Base-by-base conservation (phyloP, 2,797 vertebrate genomes). In the Corythornis leucogaster region DNA sequence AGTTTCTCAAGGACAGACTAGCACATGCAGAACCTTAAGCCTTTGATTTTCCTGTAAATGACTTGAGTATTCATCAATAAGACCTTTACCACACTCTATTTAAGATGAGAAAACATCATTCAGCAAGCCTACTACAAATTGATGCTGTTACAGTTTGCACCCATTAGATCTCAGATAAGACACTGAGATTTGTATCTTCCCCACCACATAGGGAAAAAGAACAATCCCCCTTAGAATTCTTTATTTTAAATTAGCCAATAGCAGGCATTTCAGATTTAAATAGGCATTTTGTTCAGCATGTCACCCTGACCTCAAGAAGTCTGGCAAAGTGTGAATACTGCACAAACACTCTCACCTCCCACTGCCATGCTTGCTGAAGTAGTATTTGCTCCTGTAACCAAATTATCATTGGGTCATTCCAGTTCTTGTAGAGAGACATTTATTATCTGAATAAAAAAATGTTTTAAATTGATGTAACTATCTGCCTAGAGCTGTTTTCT, bases 151-250 rank as follows among this genome's bases (percentile, higher is more conserved):
- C 67, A 43, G 4, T 54, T 62, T 9, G 63, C 5, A 50, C 24
- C 28, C 28, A 25, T 53, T 16, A 74, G 38, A 42, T 12, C 15
- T 14, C 28, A 26, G 8, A 78, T 11, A 18, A 84, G 66, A 58
- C 30, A 6, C 3, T 8, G 38, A 38, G 13, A 51, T 19, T 20
- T 87, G 17, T 46, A 71, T 67, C 28, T 45, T 85, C 8, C 46
- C 9, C 0, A 0, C 30, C n/a, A 90, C 8, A 40, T 14, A 51
- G 4, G 30, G 0, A 2, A 22, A 26, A 83, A 90, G 25, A 80
- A 9, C 33, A 73, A 88, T n/a, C 67, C 51, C 17, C 63, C n/a
- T 59, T 20, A 7, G 15, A 40, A 58, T 40, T 78, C 5, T 43
- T 66, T 33, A 57, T 68, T 46, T 77, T 75, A 76, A 46, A 80